These are phyloP conservation scores for Amblyraja radiata DNA, from an alignment of 2,797 vertebrate species.

Conservation along the genomic window DNA sequence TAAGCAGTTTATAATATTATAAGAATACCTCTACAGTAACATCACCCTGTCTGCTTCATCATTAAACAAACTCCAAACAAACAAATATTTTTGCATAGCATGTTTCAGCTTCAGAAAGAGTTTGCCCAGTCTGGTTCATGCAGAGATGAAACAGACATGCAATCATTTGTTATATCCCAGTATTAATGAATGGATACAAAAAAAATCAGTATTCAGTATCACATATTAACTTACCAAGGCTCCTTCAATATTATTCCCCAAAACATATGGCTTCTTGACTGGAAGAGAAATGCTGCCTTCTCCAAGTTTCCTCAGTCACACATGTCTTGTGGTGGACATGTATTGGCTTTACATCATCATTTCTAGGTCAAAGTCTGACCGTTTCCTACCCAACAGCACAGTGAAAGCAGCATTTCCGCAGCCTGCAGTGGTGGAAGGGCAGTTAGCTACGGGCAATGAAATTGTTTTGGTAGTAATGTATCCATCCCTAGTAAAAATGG, in stretches of 20 bases:
- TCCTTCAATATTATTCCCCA: neutral
- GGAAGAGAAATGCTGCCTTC: neutral
- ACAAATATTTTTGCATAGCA: too few species aligned
- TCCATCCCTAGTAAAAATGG: neutral
- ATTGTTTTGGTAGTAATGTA: neutral
- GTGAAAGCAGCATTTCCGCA: too few species aligned
- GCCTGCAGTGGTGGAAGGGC: too few species aligned
- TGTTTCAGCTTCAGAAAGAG: neutral
- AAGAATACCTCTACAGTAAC: neutral
- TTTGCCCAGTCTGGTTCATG: neutral
- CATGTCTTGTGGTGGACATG: neutral
- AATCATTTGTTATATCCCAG: neutral
- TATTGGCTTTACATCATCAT: neutral
- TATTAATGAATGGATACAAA: neutral
- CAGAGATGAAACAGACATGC: neutral
- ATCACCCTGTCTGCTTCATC: neutral
- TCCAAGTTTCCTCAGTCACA: neutral
- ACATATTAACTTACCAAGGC: neutral
- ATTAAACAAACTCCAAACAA: too few species aligned
- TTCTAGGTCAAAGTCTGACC: neutral
- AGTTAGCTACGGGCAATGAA: too few species aligned
- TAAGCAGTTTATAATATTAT: neutral
- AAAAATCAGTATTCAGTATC: neutral
- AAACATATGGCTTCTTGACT: neutral
- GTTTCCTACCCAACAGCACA: neutral